Evolutionary conservation across 2,888 invertebrate species (phyloP), one percentile per base, ranked within the genome.

Genomic region (Hermodice carunculata): DNA sequence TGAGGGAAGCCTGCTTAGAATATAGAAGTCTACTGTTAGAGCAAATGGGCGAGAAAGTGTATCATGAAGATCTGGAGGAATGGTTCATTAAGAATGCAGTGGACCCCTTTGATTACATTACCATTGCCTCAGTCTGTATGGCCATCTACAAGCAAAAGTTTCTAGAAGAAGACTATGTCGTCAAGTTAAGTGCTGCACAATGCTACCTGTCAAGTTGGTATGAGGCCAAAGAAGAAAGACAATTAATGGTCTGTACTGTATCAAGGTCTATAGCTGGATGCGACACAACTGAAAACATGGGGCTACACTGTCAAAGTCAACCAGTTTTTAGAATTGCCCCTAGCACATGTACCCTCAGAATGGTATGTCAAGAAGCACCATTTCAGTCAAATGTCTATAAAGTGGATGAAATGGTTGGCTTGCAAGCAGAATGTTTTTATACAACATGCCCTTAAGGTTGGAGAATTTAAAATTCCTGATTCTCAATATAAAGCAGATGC

Each of bases 91-190:
- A 40, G 3, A 52, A 49, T 22, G 60, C 56, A 14, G 5, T 74
- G 1, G 69, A 74, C 40, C 71, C 71, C 1, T 64, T 71, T 42
- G 29, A 51, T 3, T 42, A 29, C 1, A 51, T 70, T 1, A 76
- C 76, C 1, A 61, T 76, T 3, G 65, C 73, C n/a, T 46, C 51
- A 11, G 62, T 64, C 2, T 74, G 70, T 40, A 66, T 66, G 58
- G 59, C 54, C 8, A 46, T 66, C 3, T 73, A 43, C 26, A 37
- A 68, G 14, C 40, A 29, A 0, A 5, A 56, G 4, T 62, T 64
- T 54, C 51, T 76, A n/a, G 17, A 52, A 34, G 43, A 46, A 3
- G 0, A 54, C 2, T 19, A 6, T 31, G 14, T 8, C 11, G 52
- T 31, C 32, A 31, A 6, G 19, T 29, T 52, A 17, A 31, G 4